Base-by-base conservation (phyloP, 1,140 invertebrate species). In the Protaetia brevitarsis region DNA sequence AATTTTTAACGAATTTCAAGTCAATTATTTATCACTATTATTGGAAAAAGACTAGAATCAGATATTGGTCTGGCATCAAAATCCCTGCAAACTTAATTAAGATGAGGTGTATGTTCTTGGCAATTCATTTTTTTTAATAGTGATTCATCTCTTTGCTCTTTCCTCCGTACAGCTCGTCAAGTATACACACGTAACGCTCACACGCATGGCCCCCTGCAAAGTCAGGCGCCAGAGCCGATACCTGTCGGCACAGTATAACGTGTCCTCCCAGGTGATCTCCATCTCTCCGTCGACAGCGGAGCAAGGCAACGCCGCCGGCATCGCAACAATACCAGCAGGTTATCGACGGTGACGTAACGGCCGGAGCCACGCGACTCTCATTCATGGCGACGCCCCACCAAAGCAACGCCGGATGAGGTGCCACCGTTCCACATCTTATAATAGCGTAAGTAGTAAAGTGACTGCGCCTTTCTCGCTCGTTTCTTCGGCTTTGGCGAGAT, bases 331-430 rank as follows among this genome's bases (percentile, higher is more conserved):
- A 45, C 41, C 41, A 45, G 41, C 41, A 45, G 41, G 41, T 45
- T 45, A 45, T 45, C 41, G 13, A 45, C 23, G 2, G 41, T 45
- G 41, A 45, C 41, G 41, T 45, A 45, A 45, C 41, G n/a, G 23
- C 19, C 41, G 41, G 41, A 45, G 41, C 41, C 41, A 45, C 41
- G 41, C 41, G 41, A 45, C 41, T 45, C 41, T 45, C 41, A 45
- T 45, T 45, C 41, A 45, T 45, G 23, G 41, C 41, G 4, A 21
- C 16, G 3, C 41, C 41, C 41, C 41, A 45, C 41, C 41, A 45
- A 19, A 1, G 1, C 5, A 37, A 21, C 34, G 13, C 41, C 41
- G 41, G 41, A 45, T 45, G 41, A 45, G 41, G 13, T 21, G 41
- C 41, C 41, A 45, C 41, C 16, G 41, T 45, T 45, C 41, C 41